Evolutionary conservation across 2,888 invertebrate species (phyloP), one percentile per base, ranked within the genome.

Genomic region (Ophion ellenae): DNA sequence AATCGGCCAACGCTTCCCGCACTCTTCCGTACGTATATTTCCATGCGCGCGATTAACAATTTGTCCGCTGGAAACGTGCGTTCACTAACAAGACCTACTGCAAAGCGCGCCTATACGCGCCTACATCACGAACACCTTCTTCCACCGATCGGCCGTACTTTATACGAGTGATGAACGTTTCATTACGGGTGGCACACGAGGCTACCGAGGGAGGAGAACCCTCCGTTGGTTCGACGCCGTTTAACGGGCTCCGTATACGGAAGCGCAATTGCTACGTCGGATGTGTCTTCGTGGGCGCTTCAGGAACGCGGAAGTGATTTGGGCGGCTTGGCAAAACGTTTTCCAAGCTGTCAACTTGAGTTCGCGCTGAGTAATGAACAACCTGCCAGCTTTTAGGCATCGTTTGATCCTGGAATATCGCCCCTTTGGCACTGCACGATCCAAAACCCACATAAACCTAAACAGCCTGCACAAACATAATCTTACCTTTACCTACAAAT

Each of bases 21-120:
- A 36, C 47, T 28, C 47, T 32, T 57, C 24, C 32, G 24, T 64
- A 20, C 59, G 61, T 24, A 40, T 71, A 53, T 45, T 63, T 71
- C 20, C 69, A n/a, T 57, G 36, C n/a, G 45, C 53, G 64, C 47
- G 63, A 59, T 45, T 70, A 74, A 57, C 73, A 81, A 73, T 66
- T 81, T 81, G 80, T 74, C 59, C 17, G 80, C 59, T 28, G 66
- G 73, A 36, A 59, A 74, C 73, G 73, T 67, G 64, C 80, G 66
- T 81, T 53, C 53, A 80, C 73, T 81, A 81, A 81, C 73, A 66
- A 81, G 80, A 74, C 40, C 20, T 20, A 40, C 45, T 64, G 24
- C 53, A 36, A 20, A 73, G 45, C 40, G 45, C 40, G 24, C 53
- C 64, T 47, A 9, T 36, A 63, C 32, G n/a, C 40, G 36, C 36